Conservation (phyloP, 2,888 invertebrate genomes). For the Aphodius granarius region DNA sequence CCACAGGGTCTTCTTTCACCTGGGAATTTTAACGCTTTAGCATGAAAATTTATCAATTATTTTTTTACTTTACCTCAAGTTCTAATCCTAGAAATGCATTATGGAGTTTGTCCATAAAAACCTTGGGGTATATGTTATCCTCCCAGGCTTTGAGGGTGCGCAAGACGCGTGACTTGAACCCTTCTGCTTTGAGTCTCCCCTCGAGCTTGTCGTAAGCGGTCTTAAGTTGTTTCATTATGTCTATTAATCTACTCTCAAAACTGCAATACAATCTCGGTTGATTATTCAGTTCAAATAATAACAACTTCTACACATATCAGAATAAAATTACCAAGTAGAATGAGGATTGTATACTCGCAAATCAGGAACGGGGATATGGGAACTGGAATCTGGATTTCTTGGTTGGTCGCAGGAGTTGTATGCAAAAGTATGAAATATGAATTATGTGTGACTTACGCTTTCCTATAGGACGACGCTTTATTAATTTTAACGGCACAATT, state of each 20-base stretch:
- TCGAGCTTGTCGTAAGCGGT: slow-evolving; percentile 74
- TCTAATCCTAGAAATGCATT: slow-evolving; percentile 86
- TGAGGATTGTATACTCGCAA: neutral
- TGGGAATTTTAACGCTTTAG: neutral
- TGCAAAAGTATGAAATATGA: neutral
- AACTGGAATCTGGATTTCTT: too few relatives aligned
- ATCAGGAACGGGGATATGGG: too few relatives aligned
- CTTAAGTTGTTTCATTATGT: slow-evolving; percentile 76
- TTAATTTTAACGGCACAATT: slow-evolving; percentile 96
- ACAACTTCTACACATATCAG: neutral
- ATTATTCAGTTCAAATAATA: neutral
- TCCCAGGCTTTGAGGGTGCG: slow-evolving; percentile 95
- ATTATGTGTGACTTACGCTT: slow-evolving; percentile 64
- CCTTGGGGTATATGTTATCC: slow-evolving; percentile 96
- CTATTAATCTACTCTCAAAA: slow-evolving; percentile 79
- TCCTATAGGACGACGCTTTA: slow-evolving; percentile 91
- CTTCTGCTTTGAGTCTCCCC: slow-evolving; percentile 91
- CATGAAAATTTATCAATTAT: neutral
- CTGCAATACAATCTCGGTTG: slow-evolving; percentile 52
- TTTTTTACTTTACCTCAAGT: slow-evolving; percentile 39
- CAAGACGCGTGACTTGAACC: slow-evolving; percentile 88
- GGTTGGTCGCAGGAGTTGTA: too few relatives aligned
- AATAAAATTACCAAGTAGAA: neutral
- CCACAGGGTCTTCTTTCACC: slow-evolving; percentile 48
- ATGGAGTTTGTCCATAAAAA: slow-evolving; percentile 84